A percentile compares a stretch with the other conserved stretches of the same genome.
Conservation (phyloP, 37 sponge, comb jelly and placozoan species). For the Tethya wilhelma region DNA sequence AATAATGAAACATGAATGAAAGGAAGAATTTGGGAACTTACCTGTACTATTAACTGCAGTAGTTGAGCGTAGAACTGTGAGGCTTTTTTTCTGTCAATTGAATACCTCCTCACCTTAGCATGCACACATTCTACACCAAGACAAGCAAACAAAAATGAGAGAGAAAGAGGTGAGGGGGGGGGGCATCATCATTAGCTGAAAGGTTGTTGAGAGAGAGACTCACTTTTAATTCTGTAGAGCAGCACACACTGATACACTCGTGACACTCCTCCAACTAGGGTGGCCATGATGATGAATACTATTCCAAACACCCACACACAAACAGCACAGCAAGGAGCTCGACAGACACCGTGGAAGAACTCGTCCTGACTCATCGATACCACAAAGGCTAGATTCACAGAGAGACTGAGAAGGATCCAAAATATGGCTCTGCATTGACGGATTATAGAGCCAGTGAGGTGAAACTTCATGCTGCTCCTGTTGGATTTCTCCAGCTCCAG, state of each 20-base stretch:
- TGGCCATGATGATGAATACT: slow-evolving; percentile 32
- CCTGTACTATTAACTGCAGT: slow-evolving; percentile 27
- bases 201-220: no score
- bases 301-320: slow-evolving; percentile 55
- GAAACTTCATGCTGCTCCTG: slow-evolving; percentile 5
- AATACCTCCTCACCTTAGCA: slow-evolving; percentile 38
- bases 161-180: no score
- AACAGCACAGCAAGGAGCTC: slow-evolving; percentile 26
- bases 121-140: slow-evolving; percentile 1
- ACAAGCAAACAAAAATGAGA: no score
- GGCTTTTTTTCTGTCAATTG: slow-evolving; percentile 53
- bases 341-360: slow-evolving; percentile 15
- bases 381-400: slow-evolving; percentile 32
- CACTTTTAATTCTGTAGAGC: slow-evolving; percentile 50
- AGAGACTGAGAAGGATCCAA: slow-evolving; percentile 31
- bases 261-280: slow-evolving; percentile 15
- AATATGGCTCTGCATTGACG: slow-evolving; percentile 8
- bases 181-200: no score
- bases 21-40: no score
- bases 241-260: slow-evolving; percentile 59
- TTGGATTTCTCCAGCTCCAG: slow-evolving; percentile 16
- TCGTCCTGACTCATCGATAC: slow-evolving; percentile 14
- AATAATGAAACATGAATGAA: background rate
- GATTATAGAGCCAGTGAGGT: slow-evolving; percentile 23
- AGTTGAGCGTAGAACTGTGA: slow-evolving; percentile 68